These are phyloP conservation scores for Hypomecis punctinalis DNA, from an alignment of 2,888 invertebrate species.

Conservation along the genomic window DNA sequence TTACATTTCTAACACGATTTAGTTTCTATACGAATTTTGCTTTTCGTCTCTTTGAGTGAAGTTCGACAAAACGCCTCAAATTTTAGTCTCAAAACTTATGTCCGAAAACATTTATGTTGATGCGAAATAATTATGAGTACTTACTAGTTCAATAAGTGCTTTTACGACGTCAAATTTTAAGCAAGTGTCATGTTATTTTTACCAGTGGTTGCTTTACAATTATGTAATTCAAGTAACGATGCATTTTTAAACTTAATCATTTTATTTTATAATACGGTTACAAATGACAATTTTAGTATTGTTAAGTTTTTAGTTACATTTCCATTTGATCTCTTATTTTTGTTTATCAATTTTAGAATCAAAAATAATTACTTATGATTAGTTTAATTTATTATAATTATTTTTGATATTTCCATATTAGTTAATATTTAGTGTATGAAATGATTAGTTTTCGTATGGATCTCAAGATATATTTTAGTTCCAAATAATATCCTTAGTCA, in stretches of 20 bases:
- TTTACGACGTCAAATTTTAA: conserved; percentile 4
- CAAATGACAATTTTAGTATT: conserved; percentile 51
- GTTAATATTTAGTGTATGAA: conserved; percentile 57
- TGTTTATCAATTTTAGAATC: conserved; percentile 75
- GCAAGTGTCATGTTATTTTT: not conserved
- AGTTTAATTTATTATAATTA: conserved; percentile 76
- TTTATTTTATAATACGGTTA: conserved; percentile 13
- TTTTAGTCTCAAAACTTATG: conserved; percentile 21
- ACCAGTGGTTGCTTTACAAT: conserved; percentile 22
- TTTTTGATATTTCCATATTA: conserved; percentile 32
- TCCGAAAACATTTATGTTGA: conserved; percentile 3
- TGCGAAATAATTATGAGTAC: conserved; percentile 1
- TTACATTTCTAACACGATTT: conserved; percentile 62
- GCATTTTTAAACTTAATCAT: conserved; percentile 13
- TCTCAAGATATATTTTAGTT: conserved; percentile 80
- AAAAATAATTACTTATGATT: conserved; percentile 51
- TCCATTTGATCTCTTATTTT: conserved; percentile 81
- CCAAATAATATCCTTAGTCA: conserved; percentile 81
- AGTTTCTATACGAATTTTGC: conserved; percentile 67
- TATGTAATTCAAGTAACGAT: conserved; percentile 25
- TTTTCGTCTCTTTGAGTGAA: conserved; percentile 76
- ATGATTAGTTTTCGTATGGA: conserved; percentile 60
- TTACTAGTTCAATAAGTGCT: conserved; percentile 16
- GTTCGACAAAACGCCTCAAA: conserved; percentile 79
- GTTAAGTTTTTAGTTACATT: conserved; percentile 79